Evolutionary conservation across 2,113 vertebrate genomes (phyloP), one percentile per base, ranked within the genome.

Genomic region (Nothoprocta perdicaria): DNA sequence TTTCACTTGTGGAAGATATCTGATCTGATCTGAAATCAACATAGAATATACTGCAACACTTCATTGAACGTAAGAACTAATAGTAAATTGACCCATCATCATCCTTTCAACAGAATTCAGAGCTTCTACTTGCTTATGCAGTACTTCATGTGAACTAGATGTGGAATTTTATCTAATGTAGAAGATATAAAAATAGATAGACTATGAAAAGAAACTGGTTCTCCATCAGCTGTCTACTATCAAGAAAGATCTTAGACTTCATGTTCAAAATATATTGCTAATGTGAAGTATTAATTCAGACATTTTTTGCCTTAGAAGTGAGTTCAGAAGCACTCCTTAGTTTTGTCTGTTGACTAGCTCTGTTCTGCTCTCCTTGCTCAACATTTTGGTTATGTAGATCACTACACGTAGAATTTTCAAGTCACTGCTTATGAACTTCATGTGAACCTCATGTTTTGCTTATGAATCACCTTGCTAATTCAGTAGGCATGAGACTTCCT

Each of bases 351-450:
- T 84, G 35, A 35, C 26, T 24, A 27, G 5, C 6, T 81, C 33
- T 50, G 12, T 15, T 74, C 21, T 69, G 27, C 35, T 67, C 35
- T 67, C 10, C 14, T 27, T 61, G 18, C 4, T 50, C 17, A 55
- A 5, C 10, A 7, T 0, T 0, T 13, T 21, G 6, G 9, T 19
- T 83, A 80, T 40, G 16, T 40, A 50, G 48, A 4, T 24, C 0
- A 0, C 9, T 71, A 23, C 1, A 0, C 38, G 16, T 46, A 3
- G 33, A 61, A 61, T 24, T 61, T 61, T 19, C 24, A 63, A 43
- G 33, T 84, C 8, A 12, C 43, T 73, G 29, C 48, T 31, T 68
- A 12, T 14, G 76, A 33, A 80, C 4, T 48, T 48, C 46, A 48
- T 48, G 46, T 43, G 35, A 38, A 38, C 35, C 24, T 43, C 10